Conservation (phyloP, 2,888 invertebrate genomes). For the Hydriomena furcata region DNA sequence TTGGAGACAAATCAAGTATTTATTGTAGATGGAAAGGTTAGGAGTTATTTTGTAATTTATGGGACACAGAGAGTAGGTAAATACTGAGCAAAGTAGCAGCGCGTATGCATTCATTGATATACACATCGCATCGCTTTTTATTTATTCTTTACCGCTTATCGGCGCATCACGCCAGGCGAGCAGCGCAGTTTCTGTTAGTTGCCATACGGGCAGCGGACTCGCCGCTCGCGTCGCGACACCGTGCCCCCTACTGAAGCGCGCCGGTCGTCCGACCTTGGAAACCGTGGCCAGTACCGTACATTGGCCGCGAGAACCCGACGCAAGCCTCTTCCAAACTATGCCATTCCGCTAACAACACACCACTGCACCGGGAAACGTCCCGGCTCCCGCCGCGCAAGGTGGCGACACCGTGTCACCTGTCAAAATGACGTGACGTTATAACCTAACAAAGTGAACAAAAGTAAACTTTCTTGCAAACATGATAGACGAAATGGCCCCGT, state of each 20-base stretch:
- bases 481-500: conserved; percentile 63
- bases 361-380: conserved; percentile 52
- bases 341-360: conserved; percentile 49
- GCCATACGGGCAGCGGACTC: conserved; percentile 73
- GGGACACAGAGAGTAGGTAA: no score
- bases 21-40: no score
- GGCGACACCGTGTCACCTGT: conserved; percentile 63
- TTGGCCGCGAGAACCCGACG: conserved; percentile 72
- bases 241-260: conserved; percentile 67
- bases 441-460: conserved; percentile 60
- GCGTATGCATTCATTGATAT: conserved; percentile 68
- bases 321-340: conserved; percentile 69
- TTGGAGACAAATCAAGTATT: no score
- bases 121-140: conserved; percentile 69
- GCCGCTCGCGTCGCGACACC: conserved; percentile 57
- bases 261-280: conserved; percentile 69
- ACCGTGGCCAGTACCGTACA: conserved; percentile 69
- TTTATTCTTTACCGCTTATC: conserved; percentile 80
- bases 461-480: conserved; percentile 55
- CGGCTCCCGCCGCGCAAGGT: conserved; percentile 39
- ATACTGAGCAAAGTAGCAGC: conserved; percentile 4
- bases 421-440: conserved; percentile 76
- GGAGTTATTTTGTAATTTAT: no score
- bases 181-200: conserved; percentile 62
- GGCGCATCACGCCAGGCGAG: conserved; percentile 65